These are phyloP conservation scores for Oncorhynchus nerka DNA, from an alignment of 2,113 vertebrate species.

Conservation along the genomic window DNA sequence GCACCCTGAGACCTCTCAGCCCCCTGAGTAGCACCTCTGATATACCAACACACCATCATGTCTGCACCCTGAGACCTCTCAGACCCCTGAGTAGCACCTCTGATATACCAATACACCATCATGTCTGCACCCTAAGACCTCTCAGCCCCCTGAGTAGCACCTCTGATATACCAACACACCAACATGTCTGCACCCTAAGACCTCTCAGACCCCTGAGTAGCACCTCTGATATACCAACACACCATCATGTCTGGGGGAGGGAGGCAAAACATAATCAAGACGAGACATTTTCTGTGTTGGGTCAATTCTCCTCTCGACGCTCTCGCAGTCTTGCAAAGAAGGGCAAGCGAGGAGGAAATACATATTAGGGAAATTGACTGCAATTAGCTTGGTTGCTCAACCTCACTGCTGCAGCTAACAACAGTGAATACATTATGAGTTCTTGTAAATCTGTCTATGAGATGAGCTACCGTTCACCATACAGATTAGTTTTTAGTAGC, in stretches of 20 bases:
- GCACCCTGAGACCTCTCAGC: background rate
- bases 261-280: slow-evolving; percentile 16
- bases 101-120: slow-evolving; percentile 1
- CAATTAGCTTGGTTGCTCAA: slow-evolving; percentile 50
- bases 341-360: slow-evolving; percentile 40
- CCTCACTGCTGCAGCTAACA: slow-evolving; percentile 42
- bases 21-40: too few relatives aligned
- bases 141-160: too few relatives aligned
- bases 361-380: slow-evolving; percentile 57
- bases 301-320: slow-evolving; percentile 45
- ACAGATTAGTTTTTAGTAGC: slow-evolving; percentile 7
- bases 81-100: too few relatives aligned
- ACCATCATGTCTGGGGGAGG: slow-evolving; percentile 21
- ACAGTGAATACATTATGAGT: slow-evolving; percentile 51
- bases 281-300: slow-evolving; percentile 42
- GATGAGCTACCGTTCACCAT: slow-evolving; percentile 18
- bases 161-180: background rate
- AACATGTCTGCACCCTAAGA: slow-evolving; percentile 2
- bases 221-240: background rate
- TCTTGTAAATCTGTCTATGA: slow-evolving; percentile 29
- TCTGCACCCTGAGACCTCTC: background rate
- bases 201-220: too few relatives aligned
- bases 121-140: slow-evolving; percentile 6
- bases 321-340: slow-evolving; percentile 33
- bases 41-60: slow-evolving; percentile 9